These are phyloP conservation scores for Drosophila equinoxialis DNA, from an alignment of 1,140 invertebrate species.

Conservation along the genomic window DNA sequence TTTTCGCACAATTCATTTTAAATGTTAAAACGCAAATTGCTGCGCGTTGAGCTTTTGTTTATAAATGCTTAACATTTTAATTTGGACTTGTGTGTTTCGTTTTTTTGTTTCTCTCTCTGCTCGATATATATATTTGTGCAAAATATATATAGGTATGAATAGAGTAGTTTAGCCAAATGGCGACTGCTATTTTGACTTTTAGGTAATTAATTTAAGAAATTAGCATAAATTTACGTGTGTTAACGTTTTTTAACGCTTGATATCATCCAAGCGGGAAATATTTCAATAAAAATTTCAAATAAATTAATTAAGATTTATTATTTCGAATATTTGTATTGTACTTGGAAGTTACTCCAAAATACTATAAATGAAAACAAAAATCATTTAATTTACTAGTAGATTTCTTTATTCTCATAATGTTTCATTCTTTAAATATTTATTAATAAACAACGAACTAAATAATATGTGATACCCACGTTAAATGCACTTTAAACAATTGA, in stretches of 20 bases:
- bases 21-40: conserved; percentile 26
- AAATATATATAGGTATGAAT: background rate
- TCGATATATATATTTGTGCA: background rate
- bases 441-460: too few relatives aligned
- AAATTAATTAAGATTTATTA: conserved; percentile 11
- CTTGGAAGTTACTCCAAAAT: too few relatives aligned
- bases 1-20: conserved; percentile 73
- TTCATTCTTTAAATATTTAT: too few relatives aligned
- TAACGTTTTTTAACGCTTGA: conserved; percentile 15
- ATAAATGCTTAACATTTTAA: conserved; percentile 66
- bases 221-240: conserved; percentile 9
- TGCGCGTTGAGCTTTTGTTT: conserved; percentile 33
- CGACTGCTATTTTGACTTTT: conserved; percentile 8
- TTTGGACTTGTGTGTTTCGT: conserved; percentile 31
- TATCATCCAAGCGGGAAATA: conserved; percentile 14
- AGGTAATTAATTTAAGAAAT: conserved; percentile 19
- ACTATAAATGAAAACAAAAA: too few relatives aligned
- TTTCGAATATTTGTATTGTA: too few relatives aligned
- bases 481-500: background rate
- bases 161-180: conserved; percentile 3
- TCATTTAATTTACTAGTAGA: too few relatives aligned
- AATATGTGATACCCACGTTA: too few relatives aligned
- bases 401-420: too few relatives aligned
- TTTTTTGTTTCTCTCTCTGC: conserved; percentile 7
- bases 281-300: background rate